Percentiles rank a stretch among this genome's conserved stretches.
Evolutionary conservation across 1,140 invertebrate genomes (phyloP).

Genomic region (Drosophila novamexicana): DNA sequence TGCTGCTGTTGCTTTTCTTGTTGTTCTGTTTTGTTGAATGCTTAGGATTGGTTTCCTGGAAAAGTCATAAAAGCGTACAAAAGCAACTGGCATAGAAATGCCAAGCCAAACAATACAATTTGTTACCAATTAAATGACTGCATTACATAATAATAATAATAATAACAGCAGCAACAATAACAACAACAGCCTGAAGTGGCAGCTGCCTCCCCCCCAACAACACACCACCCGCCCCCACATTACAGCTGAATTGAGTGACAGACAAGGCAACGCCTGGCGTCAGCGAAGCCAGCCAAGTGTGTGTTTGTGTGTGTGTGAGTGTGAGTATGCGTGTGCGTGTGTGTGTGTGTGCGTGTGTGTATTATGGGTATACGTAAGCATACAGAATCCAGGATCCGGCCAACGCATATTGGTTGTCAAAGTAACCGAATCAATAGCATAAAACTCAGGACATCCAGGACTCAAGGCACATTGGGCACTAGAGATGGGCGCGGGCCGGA

Average conservation of each 20-base stretch:
- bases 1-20: conserved; percentile 6
- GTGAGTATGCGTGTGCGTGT: conserved; percentile 9
- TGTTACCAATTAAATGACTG: conserved; percentile 82
- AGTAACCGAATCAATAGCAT: conserved; percentile 74
- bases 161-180: conserved; percentile 51
- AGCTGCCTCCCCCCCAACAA: conserved; percentile 1
- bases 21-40: conserved; percentile 35
- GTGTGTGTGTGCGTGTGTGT: conserved; percentile 26
- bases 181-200: conserved; percentile 29
- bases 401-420: conserved; percentile 67
- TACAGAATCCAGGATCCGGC: conserved; percentile 40
- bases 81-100: conserved; percentile 60
- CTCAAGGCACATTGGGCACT: not conserved
- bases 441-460: conserved; percentile 12
- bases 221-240: not conserved
- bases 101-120: conserved; percentile 78
- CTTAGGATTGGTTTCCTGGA: conserved; percentile 59
- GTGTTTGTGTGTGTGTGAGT: conserved; percentile 2
- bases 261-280: conserved; percentile 53
- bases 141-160: conserved; percentile 80
- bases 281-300: conserved; percentile 69
- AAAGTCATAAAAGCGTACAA: conserved; percentile 77
- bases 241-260: conserved; percentile 43
- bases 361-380: conserved; percentile 58
- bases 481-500: too few species aligned